Evolutionary conservation across 2,797 vertebrate species (phyloP), one percentile per base, ranked within the genome.

Genomic region (Scolopax rusticola): DNA sequence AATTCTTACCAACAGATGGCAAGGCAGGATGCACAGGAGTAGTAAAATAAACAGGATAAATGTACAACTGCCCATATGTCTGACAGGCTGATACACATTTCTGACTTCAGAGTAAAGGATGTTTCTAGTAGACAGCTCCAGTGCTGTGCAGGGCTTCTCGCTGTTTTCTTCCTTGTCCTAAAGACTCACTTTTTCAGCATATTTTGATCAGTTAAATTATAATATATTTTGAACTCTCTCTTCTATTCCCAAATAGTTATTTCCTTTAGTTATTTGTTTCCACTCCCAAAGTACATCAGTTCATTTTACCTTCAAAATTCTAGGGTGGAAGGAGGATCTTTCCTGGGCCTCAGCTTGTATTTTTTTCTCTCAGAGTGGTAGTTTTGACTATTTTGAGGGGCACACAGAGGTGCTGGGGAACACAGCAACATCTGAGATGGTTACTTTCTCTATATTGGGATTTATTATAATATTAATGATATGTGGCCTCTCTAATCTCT

Each of bases 41-140:
- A 90, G 76, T 91, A 95, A 93, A 96, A 95, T 80, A 94, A 96
- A 94, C 93, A 96, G 93, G 89, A 95, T 92, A 96, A 97, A 87
- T 93, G 92, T 92, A 96, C 94, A 96, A 93, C 92, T 97, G 95
- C 92, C 94, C 88, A 41, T 95, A 95, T 97, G 95, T 93, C 94
- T 91, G 89, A 89, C 65, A 90, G 61, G 82, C 83, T 86, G 92
- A 68, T 85, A 73, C 93, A 87, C 84, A 43, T 84, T 88, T 92
- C 76, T 45, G 95, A 80, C 90, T 94, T 80, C n/a, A 81, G 94
- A 95, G 95, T 91, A 90, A 95, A 86, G 78, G 65, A 59, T 78
- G 60, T 84, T 87, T 57, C 63, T 73, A 36, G 82, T 40, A 86
- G 91, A 23, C 47, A 60, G 54, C 54, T 81, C 38, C 33, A 61